Evolutionary conservation across 2,888 invertebrate species (phyloP).

Genomic region (Phragmatobia fuliginosa): DNA sequence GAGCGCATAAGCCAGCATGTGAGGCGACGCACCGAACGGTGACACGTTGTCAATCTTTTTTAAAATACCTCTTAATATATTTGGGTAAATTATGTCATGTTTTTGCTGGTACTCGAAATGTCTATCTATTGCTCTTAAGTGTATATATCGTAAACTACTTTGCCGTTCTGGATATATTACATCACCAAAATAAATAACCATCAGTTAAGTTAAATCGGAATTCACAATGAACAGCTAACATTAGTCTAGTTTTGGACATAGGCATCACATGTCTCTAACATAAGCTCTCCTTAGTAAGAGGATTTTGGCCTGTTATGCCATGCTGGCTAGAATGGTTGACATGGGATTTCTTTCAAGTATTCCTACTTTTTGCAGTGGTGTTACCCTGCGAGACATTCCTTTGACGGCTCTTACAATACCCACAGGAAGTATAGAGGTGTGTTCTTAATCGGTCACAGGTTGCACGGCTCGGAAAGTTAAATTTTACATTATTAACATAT

Average conservation of each 20-base stretch:
- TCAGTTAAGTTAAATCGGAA: neutral
- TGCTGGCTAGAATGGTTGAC: too few species aligned
- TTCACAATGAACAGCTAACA: too few species aligned
- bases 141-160: neutral
- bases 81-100: conserved; percentile 13
- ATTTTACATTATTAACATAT: neutral
- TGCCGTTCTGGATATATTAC: neutral
- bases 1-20: conserved; percentile 57
- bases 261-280: too few species aligned
- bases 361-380: too few species aligned
- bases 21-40: conserved; percentile 42
- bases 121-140: conserved; percentile 1
- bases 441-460: too few species aligned
- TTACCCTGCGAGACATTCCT: too few species aligned
- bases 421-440: too few species aligned
- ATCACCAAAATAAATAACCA: neutral
- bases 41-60: conserved; percentile 59
- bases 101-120: neutral
- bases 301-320: too few species aligned
- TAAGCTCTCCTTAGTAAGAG: too few species aligned
- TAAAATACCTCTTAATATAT: conserved; percentile 38
- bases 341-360: too few species aligned
- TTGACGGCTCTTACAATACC: too few species aligned
- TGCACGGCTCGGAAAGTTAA: neutral
- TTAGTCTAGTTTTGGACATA: too few species aligned